Base-by-base conservation (phyloP, 2,888 invertebrate genomes). In the Tuberolachnus salignus region DNA sequence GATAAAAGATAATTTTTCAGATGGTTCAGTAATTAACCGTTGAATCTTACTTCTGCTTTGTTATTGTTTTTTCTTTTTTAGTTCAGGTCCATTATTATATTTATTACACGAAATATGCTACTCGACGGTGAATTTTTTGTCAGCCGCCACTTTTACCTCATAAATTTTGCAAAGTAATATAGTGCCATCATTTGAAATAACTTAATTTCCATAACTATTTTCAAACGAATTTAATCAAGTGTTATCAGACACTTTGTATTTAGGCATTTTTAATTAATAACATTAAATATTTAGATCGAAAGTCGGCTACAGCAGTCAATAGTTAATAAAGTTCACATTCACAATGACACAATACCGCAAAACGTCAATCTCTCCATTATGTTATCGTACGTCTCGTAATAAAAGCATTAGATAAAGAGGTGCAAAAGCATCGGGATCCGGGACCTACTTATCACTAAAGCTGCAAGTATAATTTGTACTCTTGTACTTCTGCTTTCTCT, bases 21-120 rank as follows among this genome's bases (percentile, higher is more conserved):
- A 63, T 63, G 19, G 63, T 63, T 63, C 42, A 6, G 63, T 63
- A 63, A 44, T 44, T 63, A 63, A 63, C 13, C 4, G 44, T 63
- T 63, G 63, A 4, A 6, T 63, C 21, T 44, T 63, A 44, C 63
- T 63, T 19, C 42, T 63, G 44, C 63, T 21, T 63, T 14, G 42
- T 63, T 63, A 4, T 63, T 44, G 21, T 3, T 34, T 34, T 34
- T 21, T 63, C 3, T 63, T 19, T 63, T 21, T 44, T 19, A 63
- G 14, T 21, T 21, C 63, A 44, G 44, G 19, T 63, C 63, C 44
- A 63, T 44, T 64, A 21, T 44, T 8, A 21, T 64, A 44, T 64
- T 64, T 64, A 1, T 64, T 44, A 44, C 21, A 6, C 6, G 34
- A 34, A 34, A 34, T 34, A 34, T 34, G 6, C 34, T 34, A 6